These are phyloP conservation scores for Lycopodina hypogea DNA, from an alignment of 37 sponge, comb jelly and placozoan genomes.

Conservation along the genomic window DNA sequence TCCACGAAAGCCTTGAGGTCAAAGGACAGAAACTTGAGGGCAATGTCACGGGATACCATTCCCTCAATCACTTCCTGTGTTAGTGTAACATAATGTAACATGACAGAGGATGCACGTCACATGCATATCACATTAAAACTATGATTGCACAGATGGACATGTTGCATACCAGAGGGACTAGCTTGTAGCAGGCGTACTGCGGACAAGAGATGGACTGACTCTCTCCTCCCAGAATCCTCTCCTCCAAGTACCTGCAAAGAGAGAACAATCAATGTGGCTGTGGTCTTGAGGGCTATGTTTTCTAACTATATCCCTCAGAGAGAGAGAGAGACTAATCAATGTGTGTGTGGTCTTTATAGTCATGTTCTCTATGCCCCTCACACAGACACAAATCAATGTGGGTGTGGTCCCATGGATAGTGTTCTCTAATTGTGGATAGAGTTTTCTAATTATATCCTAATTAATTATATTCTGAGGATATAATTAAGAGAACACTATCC, in stretches of 20 bases:
- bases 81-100: not conserved
- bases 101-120: not conserved
- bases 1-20: constrained; percentile 88
- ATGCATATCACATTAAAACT: not conserved
- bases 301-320: too few species aligned
- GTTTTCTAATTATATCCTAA: too few species aligned
- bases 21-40: constrained; percentile 64
- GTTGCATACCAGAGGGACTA: constrained; percentile 78
- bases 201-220: constrained; percentile 76
- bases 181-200: constrained; percentile 73
- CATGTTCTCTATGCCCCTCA: too few species aligned
- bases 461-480: too few species aligned
- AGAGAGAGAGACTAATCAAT: too few species aligned
- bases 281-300: too few species aligned
- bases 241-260: constrained; percentile 52
- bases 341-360: too few species aligned
- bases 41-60: constrained; percentile 74
- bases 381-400: too few species aligned
- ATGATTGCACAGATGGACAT: not conserved
- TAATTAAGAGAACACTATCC: too few species aligned
- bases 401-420: too few species aligned
- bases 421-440: too few species aligned
- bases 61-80: constrained; percentile 76
- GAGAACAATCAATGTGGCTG: too few species aligned
- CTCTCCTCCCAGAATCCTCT: constrained; percentile 63